Percentiles rank a stretch among this genome's conserved stretches.
These are phyloP conservation scores for Balaenoptera acutorostrata DNA, from an alignment of 2,113 vertebrate species.

Conservation along the genomic window DNA sequence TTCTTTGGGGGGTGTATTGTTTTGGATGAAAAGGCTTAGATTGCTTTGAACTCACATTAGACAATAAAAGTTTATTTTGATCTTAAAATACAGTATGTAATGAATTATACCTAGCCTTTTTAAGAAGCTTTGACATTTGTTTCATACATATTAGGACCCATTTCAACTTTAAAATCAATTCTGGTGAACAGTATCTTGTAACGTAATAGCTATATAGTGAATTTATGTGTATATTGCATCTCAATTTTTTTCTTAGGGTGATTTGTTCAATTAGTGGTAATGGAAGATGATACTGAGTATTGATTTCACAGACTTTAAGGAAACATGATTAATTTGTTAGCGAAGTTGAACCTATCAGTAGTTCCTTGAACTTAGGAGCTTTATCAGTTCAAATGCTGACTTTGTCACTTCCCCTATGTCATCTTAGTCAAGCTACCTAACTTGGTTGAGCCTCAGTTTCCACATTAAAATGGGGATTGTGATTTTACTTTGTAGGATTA, in stretches of 20 bases:
- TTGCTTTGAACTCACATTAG: neutral
- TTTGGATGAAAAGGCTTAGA: neutral
- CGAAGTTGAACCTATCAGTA: neutral
- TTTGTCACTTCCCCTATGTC: neutral
- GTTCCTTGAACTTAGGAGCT: neutral
- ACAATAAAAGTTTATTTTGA: neutral
- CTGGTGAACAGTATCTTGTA: neutral
- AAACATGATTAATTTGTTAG: neutral
- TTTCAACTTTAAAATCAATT: conserved; percentile 29
- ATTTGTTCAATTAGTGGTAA: neutral
- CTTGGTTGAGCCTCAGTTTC: neutral
- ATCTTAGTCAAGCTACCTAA: neutral
- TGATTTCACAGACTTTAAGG: neutral
- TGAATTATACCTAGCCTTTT: neutral
- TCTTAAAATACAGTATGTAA: neutral
- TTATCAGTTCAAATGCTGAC: neutral
- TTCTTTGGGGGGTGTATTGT: neutral
- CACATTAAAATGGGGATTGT: neutral
- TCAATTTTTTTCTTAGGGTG: neutral
- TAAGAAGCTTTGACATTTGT: neutral
- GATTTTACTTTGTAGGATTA: neutral
- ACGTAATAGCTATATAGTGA: neutral
- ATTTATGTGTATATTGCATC: neutral
- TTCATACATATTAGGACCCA: neutral
- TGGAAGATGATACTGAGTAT: neutral